These are phyloP conservation scores for Cremastinae sp. DNA, from an alignment of 2,888 invertebrate species.

Conservation along the genomic window DNA sequence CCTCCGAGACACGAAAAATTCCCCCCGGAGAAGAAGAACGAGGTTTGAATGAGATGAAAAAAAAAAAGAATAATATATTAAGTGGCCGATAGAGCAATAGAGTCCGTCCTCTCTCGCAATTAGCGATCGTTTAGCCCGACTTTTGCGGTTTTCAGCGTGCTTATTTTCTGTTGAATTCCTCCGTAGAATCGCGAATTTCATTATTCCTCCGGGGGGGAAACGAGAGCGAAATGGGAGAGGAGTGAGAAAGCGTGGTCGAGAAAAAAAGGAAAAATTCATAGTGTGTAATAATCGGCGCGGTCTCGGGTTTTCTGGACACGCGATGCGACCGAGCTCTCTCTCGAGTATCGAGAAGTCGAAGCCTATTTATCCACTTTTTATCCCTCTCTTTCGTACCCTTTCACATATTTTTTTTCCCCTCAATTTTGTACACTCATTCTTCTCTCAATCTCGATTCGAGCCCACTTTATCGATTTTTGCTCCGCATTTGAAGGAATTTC, in stretches of 20 bases:
- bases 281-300: conserved; percentile 43
- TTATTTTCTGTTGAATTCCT: conserved; percentile 32
- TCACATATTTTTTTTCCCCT: conserved; percentile 21
- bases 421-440: conserved; percentile 24
- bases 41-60: background rate
- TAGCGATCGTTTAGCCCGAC: conserved; percentile 57
- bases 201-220: conserved; percentile 14
- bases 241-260: conserved; percentile 2
- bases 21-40: too few relatives aligned
- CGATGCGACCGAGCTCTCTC: conserved; percentile 6
- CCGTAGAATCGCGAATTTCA: conserved; percentile 33
- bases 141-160: conserved; percentile 54
- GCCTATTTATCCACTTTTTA: background rate
- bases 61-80: conserved; percentile 30
- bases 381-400: background rate
- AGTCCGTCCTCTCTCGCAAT: conserved; percentile 53
- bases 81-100: conserved; percentile 54
- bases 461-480: too few relatives aligned
- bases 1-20: background rate
- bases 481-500: too few relatives aligned
- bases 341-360: background rate
- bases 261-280: conserved; percentile 4
- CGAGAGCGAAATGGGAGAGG: background rate
- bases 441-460: background rate
- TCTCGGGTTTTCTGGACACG: conserved; percentile 43